Evolutionary conservation across 2,113 vertebrate genomes (phyloP), one percentile per base, ranked within the genome.

Genomic region (Elachura formosa): DNA sequence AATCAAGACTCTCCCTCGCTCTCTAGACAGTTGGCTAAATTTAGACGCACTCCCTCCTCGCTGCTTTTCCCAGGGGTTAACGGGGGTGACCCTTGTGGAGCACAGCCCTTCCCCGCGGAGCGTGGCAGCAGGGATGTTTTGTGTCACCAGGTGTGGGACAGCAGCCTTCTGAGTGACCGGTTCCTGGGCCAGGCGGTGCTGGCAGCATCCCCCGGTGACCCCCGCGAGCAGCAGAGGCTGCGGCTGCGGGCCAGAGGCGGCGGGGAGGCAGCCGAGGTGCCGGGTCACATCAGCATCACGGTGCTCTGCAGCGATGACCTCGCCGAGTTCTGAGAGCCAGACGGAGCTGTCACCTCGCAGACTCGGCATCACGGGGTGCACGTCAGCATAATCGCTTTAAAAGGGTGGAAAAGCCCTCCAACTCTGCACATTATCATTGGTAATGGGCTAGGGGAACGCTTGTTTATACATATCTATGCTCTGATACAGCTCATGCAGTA

Each of bases 151-250:
- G 98, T 99, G 38, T 99, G 99, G 99, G 98, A 98, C 97, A 98
- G 98, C 81, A 98, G 97, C 3, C 74, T 97, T 17, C 96, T 98
- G 45, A 96, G 98, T 33, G 98, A 99, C 92, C 97, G 97, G 86
- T 98, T 99, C 63, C 96, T 99, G 87, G 99, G 99, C 51, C 98
- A 99, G 90, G 98, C 99, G 33, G 97, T 98, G 79, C 90, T 99
- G 93, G 87, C 98, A 13, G 98, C 98, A 4, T 94, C 97, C 22
- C 98, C 96, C 40, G 95, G 88, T 4, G 98, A 99, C 93, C 92
- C 94, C 81, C 41, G 77, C 11, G 87, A 96, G 29, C 96, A 94
- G 69, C 98, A 98, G 97, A 97, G 52, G 89, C 97, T 99, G 74
- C 97, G 97, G 97, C 98, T 99, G 93, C 97, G 87, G 94, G 98